Percentiles rank a stretch among this genome's conserved stretches.
Conservation (phyloP, 2,113 vertebrate genomes). For the Leiothrix lutea region DNA sequence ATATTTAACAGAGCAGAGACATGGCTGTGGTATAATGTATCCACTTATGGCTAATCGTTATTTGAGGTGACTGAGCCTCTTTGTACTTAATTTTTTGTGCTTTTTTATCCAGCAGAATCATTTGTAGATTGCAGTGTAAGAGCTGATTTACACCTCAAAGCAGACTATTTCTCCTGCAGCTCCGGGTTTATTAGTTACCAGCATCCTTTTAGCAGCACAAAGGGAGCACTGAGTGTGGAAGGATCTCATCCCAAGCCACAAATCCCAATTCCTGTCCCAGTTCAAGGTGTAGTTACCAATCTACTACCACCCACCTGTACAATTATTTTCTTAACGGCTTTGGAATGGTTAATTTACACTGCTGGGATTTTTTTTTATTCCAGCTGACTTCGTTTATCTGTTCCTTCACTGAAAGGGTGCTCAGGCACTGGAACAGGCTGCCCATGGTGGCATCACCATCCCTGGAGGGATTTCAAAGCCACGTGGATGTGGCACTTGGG, state of each 20-base stretch:
- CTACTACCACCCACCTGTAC: accelerated
- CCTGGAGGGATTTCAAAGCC: neutral
- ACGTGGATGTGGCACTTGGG: neutral
- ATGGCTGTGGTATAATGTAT: neutral
- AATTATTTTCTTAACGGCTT: neutral
- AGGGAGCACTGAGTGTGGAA: neutral
- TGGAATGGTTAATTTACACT: neutral
- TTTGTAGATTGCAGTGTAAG: neutral
- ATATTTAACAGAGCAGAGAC: neutral
- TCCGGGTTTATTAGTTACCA: neutral
- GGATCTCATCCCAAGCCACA: neutral
- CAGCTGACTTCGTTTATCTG: neutral
- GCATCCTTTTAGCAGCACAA: neutral
- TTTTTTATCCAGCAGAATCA: neutral
- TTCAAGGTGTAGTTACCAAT: neutral
- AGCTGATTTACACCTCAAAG: neutral
- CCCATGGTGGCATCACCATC: neutral
- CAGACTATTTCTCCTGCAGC: neutral
- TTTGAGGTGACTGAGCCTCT: neutral
- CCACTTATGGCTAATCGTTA: neutral
- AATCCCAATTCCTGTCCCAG: neutral
- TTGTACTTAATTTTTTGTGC: neutral
- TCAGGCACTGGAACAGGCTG: neutral
- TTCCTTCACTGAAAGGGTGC: neutral
- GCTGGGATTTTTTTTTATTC: neutral